Percentiles rank a stretch among this genome's conserved stretches.
These are phyloP conservation scores for Platalea minor DNA, from an alignment of 2,797 vertebrate genomes.

Conservation along the genomic window DNA sequence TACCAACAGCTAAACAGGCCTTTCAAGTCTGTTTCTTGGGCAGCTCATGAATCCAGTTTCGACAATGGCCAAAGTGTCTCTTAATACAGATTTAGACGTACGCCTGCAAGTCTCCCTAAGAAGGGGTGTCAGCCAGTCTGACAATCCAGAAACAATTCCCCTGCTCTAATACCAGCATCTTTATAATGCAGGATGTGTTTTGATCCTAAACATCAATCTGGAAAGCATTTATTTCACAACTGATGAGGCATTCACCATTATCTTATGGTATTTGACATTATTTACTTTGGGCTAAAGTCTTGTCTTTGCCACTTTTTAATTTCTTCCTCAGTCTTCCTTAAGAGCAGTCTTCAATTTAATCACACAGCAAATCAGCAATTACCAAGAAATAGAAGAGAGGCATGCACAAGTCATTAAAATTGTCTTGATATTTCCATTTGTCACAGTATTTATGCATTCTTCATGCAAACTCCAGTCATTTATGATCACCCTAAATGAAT, in stretches of 20 bases:
- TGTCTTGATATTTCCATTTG: not conserved
- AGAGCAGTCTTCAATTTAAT: slow-evolving; percentile 11
- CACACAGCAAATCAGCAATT: not conserved
- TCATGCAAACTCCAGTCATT: not conserved
- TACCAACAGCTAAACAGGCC: not conserved
- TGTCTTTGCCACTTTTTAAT: not conserved
- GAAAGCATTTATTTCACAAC: not conserved
- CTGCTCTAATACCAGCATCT: not conserved
- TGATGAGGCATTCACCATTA: not conserved
- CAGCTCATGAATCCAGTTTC: not conserved
- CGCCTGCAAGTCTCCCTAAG: not conserved
- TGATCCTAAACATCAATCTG: not conserved
- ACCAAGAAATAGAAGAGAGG: not conserved
- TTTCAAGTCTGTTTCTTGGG: not conserved
- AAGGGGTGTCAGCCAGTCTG: not conserved
- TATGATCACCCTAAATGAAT: not conserved
- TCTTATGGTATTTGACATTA: not conserved
- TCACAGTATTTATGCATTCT: not conserved
- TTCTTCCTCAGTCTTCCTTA: not conserved
- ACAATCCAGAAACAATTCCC: not conserved
- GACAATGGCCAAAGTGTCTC: not conserved
- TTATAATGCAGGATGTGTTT: not conserved
- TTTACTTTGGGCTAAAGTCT: not conserved
- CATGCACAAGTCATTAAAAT: not conserved
- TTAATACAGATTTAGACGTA: not conserved